Conservation (phyloP, 35 echinoderm and acorn worm genomes). For the Stichopus chloronotus region DNA sequence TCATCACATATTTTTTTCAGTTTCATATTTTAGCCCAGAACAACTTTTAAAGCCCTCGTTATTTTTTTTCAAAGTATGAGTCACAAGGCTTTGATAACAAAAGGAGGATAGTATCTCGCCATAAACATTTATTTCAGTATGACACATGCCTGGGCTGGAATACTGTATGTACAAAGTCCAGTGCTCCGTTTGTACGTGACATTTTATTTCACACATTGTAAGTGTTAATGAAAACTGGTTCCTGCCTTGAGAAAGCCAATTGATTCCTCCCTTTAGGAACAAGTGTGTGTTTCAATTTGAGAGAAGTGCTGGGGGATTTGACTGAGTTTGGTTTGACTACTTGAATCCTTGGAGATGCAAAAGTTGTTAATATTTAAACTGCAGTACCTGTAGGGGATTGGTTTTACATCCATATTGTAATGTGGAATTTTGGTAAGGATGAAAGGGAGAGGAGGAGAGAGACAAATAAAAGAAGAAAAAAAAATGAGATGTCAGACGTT, state of each 20-base stretch:
- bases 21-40: too few relatives aligned
- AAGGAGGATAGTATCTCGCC: too few relatives aligned
- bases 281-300: constrained; percentile 11
- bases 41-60: too few relatives aligned
- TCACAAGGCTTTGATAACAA: too few relatives aligned
- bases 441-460: too few relatives aligned
- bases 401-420: constrained; percentile 41
- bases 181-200: background rate
- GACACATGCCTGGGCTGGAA: too few relatives aligned
- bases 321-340: background rate
- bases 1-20: too few relatives aligned
- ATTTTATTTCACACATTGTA: background rate
- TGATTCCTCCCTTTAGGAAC: constrained; percentile 5
- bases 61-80: too few relatives aligned
- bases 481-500: background rate
- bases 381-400: constrained; percentile 15
- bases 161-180: background rate
- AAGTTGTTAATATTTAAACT: constrained; percentile 46
- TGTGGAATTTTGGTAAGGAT: background rate
- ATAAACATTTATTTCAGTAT: too few relatives aligned
- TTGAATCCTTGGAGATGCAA: constrained; percentile 15
- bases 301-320: background rate
- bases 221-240: constrained; percentile 16
- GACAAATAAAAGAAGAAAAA: background rate
- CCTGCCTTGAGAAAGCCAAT: background rate